phyloP scores from a whole-genome alignment of 2,113 vertebrate species.

The Limnothrissa miodon region DNA sequence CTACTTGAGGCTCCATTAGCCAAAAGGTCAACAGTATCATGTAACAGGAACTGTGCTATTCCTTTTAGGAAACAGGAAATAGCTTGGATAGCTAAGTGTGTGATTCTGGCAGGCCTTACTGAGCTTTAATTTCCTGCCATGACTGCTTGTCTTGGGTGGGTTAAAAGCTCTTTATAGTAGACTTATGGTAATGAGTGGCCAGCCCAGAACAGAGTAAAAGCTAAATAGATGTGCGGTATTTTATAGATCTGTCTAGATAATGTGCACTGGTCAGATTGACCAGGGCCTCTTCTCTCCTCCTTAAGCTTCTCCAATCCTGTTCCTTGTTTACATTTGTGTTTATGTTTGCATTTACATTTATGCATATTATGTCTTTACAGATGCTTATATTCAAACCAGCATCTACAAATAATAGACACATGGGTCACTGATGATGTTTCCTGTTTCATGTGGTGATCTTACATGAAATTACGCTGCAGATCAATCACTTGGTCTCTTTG shows the following conservation, averaged over 20 bases:
- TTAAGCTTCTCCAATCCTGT: not conserved
- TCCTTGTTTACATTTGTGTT: no score
- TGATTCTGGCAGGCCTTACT: not conserved
- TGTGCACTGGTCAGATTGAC: not conserved
- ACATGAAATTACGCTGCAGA: not conserved
- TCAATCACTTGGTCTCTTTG: not conserved
- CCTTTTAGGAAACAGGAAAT: constrained; percentile 15
- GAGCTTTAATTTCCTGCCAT: not conserved
- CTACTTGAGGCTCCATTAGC: not conserved
- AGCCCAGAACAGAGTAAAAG: no score
- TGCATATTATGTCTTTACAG: no score
- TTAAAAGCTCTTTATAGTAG: no score
- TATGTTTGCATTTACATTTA: no score
- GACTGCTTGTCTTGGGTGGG: not conserved
- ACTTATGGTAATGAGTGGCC: no score
- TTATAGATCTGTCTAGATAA: not conserved
- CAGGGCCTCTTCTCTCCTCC: not conserved
- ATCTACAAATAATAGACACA: no score
- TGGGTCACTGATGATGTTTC: not conserved
- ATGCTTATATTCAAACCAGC: no score
- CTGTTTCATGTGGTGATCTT: not conserved
- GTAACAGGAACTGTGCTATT: not conserved
- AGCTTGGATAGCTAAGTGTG: not conserved
- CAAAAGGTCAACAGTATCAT: not conserved
- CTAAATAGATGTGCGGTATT: not conserved